Base-by-base conservation (phyloP, 2,888 invertebrate species). In the Oscheius myriophilus region DNA sequence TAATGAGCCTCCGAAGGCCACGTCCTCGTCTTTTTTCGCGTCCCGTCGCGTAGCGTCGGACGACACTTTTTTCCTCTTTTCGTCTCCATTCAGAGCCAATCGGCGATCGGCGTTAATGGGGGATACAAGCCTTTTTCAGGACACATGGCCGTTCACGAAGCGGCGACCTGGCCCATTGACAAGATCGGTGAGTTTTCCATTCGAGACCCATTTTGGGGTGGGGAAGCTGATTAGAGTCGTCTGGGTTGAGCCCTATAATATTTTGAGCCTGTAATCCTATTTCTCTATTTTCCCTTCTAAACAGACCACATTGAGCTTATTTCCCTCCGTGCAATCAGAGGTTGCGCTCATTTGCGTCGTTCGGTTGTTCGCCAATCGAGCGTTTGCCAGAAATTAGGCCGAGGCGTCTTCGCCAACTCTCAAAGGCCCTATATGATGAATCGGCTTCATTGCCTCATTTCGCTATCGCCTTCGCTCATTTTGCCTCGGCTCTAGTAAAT, bases 131-230 rank as follows among this genome's bases (percentile, higher is more conserved):
- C 33, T 33, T 43, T 70, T 73, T 51, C 69, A 78, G 78, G 71
- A 61, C 78, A 78, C 70, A 78, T 78, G 78, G 71, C 78, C 70
- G 73, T 73, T 70, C 78, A 78, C 78, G 75, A 75, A 67, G 75
- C 78, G 64, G 67, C 78, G 39, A 74, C 78, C 62, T 78, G 78
- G 78, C 73, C 78, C 62, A 69, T 33, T 16, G 63, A 68, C 18
- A 64, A 53, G 23, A 54, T 65, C 45, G 65, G 65, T 65, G 46
- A 65, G 65, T 65, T 16, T 42, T 14, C 39, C 45, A n/a, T 42
- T 42, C 45, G 62, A 25, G 49, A 33, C 33, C 9, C 33, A 33
- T 33, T 52, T n/a, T n/a, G n/a, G n/a, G n/a, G n/a, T n/a, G n/a
- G 52, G 26, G 52, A 52, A 11, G 52, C 12, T n/a, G 52, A n/a